Conservation (phyloP, 2,888 invertebrate species). For the Cordilura impudica region DNA sequence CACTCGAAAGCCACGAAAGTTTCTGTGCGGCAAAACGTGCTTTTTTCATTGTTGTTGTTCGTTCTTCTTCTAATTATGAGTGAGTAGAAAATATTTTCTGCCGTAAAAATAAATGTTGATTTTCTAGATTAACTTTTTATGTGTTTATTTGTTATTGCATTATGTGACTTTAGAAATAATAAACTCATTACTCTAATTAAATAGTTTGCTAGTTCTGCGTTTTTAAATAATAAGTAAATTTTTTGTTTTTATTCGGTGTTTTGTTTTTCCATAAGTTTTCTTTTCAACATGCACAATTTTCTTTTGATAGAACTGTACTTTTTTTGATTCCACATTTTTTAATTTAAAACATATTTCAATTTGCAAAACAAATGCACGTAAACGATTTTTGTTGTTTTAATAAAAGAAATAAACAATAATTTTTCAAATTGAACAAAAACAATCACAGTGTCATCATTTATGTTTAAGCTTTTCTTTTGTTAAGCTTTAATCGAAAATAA, state of each 20-base stretch:
- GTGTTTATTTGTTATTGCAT: too few relatives aligned
- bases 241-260: too few relatives aligned
- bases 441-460: too few relatives aligned
- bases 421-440: slow-evolving; percentile 16
- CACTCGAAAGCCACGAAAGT: slow-evolving; percentile 60
- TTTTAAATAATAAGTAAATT: too few relatives aligned
- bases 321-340: not conserved
- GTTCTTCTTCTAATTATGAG: slow-evolving; percentile 35
- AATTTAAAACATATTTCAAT: not conserved
- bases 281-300: slow-evolving; percentile 8
- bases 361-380: not conserved
- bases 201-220: too few relatives aligned
- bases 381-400: not conserved
- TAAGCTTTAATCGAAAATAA: slow-evolving; percentile 50
- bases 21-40: slow-evolving; percentile 62
- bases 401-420: slow-evolving; percentile 1
- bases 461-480: slow-evolving; percentile 51
- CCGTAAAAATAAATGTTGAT: not conserved
- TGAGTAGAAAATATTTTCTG: not conserved
- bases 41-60: slow-evolving; percentile 48
- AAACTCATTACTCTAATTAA: too few relatives aligned
- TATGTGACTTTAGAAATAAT: too few relatives aligned
- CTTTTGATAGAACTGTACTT: slow-evolving; percentile 57
- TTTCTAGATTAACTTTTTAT: too few relatives aligned
- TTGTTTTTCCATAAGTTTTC: not conserved